Percentiles rank a stretch among this genome's conserved stretches.
phyloP scores from a whole-genome alignment of 2,797 vertebrate species.

The Sebastiscus tertius region DNA sequence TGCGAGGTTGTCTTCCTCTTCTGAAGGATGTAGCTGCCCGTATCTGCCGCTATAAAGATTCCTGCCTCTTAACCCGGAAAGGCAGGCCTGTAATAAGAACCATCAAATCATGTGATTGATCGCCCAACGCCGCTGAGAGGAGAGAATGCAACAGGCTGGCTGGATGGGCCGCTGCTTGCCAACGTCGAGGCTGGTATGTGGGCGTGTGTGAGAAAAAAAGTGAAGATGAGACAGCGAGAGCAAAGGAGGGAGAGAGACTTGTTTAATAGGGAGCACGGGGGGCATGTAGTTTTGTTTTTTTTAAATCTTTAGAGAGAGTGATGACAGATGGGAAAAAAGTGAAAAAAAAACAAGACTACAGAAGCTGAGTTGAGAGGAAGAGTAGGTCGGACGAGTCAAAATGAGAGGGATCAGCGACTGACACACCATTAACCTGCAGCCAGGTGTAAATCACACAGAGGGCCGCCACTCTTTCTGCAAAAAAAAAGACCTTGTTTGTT shows the following conservation, averaged over 20 bases:
- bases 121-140: slow-evolving; percentile 38
- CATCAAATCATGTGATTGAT: slow-evolving; percentile 80
- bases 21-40: slow-evolving; percentile 59
- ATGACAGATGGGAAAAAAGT: slow-evolving; percentile 59
- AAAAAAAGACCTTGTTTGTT: background rate
- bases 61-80: slow-evolving; percentile 76
- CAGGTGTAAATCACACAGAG: slow-evolving; percentile 49
- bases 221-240: slow-evolving; percentile 43
- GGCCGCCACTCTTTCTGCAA: slow-evolving; percentile 1
- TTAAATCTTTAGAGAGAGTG: slow-evolving; percentile 23
- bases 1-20: slow-evolving; percentile 38
- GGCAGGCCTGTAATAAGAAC: slow-evolving; percentile 80
- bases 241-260: slow-evolving; percentile 42
- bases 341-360: slow-evolving; percentile 15
- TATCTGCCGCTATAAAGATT: slow-evolving; percentile 78
- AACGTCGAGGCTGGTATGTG: slow-evolving; percentile 74
- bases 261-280: slow-evolving; percentile 37
- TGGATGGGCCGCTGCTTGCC: slow-evolving; percentile 79
- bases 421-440: slow-evolving; percentile 67
- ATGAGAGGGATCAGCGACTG: slow-evolving; percentile 40
- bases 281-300: background rate
- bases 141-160: slow-evolving; percentile 71
- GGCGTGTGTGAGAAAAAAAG: slow-evolving; percentile 74
- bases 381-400: slow-evolving; percentile 41
- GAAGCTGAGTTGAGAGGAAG: slow-evolving; percentile 44